Conservation (phyloP, 2,797 vertebrate genomes). For the Tadarida brasiliensis region DNA sequence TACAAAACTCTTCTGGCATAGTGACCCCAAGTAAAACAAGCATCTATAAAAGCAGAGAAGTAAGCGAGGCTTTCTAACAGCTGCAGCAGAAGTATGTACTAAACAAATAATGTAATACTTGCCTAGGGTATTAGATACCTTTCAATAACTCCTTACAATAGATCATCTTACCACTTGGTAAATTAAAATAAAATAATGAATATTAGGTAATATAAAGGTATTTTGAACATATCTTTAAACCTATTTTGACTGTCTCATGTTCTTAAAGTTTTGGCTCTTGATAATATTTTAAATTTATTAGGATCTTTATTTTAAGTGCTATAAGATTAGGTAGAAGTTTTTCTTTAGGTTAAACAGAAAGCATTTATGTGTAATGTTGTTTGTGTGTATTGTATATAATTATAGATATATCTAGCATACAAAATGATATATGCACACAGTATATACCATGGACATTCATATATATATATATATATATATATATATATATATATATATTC, state of each 20-base stretch:
- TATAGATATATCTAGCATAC: neutral
- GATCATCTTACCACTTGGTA: neutral
- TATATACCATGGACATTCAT: neutral
- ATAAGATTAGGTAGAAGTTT: neutral
- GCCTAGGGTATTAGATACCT: neutral
- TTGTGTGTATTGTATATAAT: neutral
- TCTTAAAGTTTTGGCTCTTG: neutral
- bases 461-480: no score
- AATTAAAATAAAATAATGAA: constrained; percentile 25
- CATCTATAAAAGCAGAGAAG: neutral
- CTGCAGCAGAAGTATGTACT: neutral
- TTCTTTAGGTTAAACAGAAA: neutral
- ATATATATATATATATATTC: neutral
- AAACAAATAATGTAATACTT: neutral
- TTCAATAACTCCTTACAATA: neutral
- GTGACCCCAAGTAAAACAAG: neutral
- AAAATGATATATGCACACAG: neutral
- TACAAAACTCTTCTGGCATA: neutral
- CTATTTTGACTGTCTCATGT: neutral
- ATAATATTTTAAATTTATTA: neutral
- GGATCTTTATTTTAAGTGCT: constrained; percentile 21
- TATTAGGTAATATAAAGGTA: neutral
- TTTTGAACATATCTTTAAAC: neutral
- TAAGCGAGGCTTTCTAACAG: neutral
- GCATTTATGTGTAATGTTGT: neutral